Percentiles rank a stretch among this genome's conserved stretches.
phyloP scores from a whole-genome alignment of 2,797 vertebrate species.

The Lepus oiostolus region DNA sequence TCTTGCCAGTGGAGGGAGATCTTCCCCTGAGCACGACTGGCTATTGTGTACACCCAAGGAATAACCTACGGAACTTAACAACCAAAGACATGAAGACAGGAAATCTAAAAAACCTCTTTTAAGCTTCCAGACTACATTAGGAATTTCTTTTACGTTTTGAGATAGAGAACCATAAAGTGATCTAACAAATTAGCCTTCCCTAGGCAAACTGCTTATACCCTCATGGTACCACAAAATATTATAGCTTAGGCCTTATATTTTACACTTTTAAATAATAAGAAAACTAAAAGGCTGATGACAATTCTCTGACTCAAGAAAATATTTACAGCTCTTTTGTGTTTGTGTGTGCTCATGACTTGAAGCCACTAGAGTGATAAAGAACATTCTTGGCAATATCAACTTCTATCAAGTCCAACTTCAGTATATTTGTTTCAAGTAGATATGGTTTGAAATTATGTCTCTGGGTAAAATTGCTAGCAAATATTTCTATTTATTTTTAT shows the following conservation, averaged over 20 bases:
- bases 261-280: conserved; percentile 30
- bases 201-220: neutral
- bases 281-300: conserved; percentile 5
- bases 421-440: neutral
- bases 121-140: neutral
- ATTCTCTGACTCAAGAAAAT: conserved; percentile 21
- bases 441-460: conserved; percentile 10
- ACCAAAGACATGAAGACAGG: neutral
- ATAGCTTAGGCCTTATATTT: neutral
- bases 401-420: neutral
- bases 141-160: neutral
- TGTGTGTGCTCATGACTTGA: neutral
- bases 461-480: neutral
- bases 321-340: neutral
- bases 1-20: neutral
- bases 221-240: neutral
- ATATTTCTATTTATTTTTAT: neutral
- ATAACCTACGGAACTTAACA: neutral
- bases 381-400: neutral
- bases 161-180: neutral
- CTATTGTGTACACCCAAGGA: neutral
- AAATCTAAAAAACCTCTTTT: neutral
- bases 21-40: neutral
- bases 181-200: neutral
- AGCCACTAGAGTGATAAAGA: neutral